These are phyloP conservation scores for Oscheius sp. DNA, from an alignment of 2,888 invertebrate genomes.

Conservation along the genomic window DNA sequence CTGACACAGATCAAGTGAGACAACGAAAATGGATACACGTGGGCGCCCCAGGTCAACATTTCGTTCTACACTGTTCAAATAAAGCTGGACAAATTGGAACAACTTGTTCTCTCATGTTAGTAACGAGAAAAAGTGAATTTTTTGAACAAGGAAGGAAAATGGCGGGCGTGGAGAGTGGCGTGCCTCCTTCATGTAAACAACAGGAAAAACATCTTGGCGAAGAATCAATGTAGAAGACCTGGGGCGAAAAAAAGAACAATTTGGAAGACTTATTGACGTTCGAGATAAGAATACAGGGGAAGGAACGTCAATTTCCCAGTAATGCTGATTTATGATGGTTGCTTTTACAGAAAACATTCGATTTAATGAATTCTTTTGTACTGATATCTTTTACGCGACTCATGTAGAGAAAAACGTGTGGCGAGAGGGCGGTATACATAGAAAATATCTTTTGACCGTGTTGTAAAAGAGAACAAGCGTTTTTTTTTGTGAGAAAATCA, in stretches of 20 bases:
- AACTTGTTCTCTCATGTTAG: background rate
- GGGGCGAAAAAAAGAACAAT: background rate
- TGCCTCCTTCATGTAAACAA: slow-evolving; percentile 8
- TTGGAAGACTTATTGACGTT: background rate
- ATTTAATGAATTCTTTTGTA: background rate
- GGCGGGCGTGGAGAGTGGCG: background rate
- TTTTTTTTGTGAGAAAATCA: too few species aligned
- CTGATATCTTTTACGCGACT: background rate
- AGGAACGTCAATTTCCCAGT: background rate
- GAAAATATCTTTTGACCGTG: too few species aligned
- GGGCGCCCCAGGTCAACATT: background rate
- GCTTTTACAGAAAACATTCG: background rate
- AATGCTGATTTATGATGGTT: background rate
- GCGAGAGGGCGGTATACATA: too few species aligned
- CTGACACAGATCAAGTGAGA: slow-evolving; percentile 26
- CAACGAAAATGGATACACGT: background rate
- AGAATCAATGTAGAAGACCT: slow-evolving; percentile 1
- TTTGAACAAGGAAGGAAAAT: background rate
- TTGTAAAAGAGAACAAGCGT: too few species aligned
- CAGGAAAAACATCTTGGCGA: slow-evolving; percentile 14
- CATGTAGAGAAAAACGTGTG: background rate
- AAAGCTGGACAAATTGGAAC: slow-evolving; percentile 11
- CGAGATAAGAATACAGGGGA: background rate
- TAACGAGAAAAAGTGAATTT: background rate
- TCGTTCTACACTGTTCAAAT: slow-evolving; percentile 2